These are phyloP conservation scores for Vireo griseus DNA, from an alignment of 2,797 vertebrate species.

Conservation along the genomic window DNA sequence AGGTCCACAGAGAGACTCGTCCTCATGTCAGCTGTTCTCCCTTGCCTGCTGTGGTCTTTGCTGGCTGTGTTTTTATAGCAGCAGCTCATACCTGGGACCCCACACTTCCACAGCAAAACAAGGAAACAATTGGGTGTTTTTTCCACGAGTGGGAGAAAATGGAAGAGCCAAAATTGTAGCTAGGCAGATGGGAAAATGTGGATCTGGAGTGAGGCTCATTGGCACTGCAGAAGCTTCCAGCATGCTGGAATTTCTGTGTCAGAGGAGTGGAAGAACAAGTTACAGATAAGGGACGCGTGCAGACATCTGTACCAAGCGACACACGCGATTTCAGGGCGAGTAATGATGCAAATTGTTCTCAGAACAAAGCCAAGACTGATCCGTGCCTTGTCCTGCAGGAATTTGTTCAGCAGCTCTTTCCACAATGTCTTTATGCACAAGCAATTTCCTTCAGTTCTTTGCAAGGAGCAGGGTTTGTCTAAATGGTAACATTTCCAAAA, in stretches of 20 bases:
- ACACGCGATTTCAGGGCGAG: background rate
- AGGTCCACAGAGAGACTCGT: background rate
- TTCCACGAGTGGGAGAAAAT: background rate
- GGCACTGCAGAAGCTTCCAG: background rate
- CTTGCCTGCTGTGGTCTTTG: background rate
- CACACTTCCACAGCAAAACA: background rate
- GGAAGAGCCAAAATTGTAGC: background rate
- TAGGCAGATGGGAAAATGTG: background rate
- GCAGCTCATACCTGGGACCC: background rate
- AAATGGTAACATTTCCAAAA: background rate
- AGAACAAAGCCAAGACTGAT: background rate
- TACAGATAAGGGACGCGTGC: background rate
- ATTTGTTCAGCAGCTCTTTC: background rate
- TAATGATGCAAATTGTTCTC: background rate
- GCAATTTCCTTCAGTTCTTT: background rate
- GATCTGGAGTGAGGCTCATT: fast-evolving
- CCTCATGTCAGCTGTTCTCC: background rate
- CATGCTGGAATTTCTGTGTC: background rate
- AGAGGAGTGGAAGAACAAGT: background rate
- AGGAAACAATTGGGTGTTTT: background rate
- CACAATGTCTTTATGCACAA: background rate
- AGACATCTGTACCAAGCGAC: background rate
- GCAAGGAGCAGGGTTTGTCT: background rate
- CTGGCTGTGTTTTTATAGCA: background rate
- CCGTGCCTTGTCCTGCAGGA: background rate